Percentiles rank a stretch among this genome's conserved stretches.
Evolutionary conservation across 2,797 vertebrate genomes (phyloP).

Genomic region (Gallinago stenura): DNA sequence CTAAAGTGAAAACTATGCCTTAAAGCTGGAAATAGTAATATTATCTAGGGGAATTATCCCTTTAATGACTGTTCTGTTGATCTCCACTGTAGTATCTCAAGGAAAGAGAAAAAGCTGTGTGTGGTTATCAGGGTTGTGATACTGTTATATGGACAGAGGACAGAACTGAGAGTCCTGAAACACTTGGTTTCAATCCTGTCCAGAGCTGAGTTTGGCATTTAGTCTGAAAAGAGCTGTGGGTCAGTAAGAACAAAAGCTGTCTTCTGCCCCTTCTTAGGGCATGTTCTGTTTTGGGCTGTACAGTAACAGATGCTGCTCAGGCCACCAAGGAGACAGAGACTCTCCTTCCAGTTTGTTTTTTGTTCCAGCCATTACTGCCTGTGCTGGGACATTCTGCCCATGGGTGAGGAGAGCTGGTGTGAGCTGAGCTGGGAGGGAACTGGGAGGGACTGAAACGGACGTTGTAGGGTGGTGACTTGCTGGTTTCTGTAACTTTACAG

Average conservation of each 20-base stretch:
- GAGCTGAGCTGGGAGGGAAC: not conserved
- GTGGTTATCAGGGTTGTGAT: not conserved
- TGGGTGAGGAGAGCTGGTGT: not conserved
- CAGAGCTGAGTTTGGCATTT: not conserved
- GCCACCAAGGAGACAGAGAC: not conserved
- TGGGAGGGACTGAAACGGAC: not conserved
- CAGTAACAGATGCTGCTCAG: not conserved
- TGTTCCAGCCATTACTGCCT: not conserved
- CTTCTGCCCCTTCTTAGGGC: not conserved
- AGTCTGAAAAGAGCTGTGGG: not conserved
- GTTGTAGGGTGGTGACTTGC: not conserved
- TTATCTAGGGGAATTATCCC: not conserved
- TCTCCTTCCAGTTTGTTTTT: not conserved
- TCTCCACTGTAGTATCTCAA: not conserved
- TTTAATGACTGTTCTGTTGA: not conserved
- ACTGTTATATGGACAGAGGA: not conserved
- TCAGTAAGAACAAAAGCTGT: not conserved
- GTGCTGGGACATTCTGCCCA: not conserved
- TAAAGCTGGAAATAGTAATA: not conserved
- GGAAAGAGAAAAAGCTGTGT: not conserved
- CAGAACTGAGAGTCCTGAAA: not conserved
- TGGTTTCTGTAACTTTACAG: not conserved
- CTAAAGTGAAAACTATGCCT: not conserved
- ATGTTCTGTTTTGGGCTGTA: not conserved
- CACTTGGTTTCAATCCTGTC: not conserved